Evolutionary conservation across 2,797 vertebrate genomes (phyloP).

Genomic region (Microctenopoma lineatum): DNA sequence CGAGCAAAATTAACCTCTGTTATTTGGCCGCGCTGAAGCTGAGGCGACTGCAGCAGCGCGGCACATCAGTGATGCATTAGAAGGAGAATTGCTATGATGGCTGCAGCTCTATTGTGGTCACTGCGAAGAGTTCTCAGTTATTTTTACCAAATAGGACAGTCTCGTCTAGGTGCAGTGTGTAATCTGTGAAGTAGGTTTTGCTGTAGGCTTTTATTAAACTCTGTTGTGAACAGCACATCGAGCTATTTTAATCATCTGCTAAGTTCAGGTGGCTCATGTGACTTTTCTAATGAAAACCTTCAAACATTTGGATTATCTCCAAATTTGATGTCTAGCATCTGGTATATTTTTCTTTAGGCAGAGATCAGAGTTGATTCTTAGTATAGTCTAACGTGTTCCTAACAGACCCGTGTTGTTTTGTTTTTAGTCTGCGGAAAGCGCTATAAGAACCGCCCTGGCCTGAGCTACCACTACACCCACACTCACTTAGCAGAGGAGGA

Average conservation of each 20-base stretch:
- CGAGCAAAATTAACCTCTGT: background rate
- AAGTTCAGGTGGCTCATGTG: no score
- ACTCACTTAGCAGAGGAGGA: constrained; percentile 97
- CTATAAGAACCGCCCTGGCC: constrained; percentile 97
- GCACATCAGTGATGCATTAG: background rate
- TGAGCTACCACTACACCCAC: constrained; percentile 98
- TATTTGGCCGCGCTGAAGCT: background rate
- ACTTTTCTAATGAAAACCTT: background rate
- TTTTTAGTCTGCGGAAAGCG: constrained; percentile 94
- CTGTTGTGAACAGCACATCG: no score
- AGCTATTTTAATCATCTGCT: no score
- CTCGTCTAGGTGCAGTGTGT: background rate
- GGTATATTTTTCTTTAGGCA: background rate
- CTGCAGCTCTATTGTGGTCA: constrained; percentile 42
- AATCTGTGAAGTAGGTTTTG: no score
- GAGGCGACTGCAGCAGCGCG: no score
- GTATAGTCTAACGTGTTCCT: constrained; percentile 7
- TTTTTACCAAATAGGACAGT: background rate
- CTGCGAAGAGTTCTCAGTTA: background rate
- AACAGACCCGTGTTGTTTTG: constrained; percentile 34
- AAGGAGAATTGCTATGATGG: constrained; percentile 50
- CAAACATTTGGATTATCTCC: background rate
- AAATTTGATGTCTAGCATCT: background rate
- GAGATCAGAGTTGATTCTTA: background rate
- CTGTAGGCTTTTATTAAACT: no score